Evolutionary conservation across 2,113 vertebrate species (phyloP).

Genomic region (Camelus bactrianus): DNA sequence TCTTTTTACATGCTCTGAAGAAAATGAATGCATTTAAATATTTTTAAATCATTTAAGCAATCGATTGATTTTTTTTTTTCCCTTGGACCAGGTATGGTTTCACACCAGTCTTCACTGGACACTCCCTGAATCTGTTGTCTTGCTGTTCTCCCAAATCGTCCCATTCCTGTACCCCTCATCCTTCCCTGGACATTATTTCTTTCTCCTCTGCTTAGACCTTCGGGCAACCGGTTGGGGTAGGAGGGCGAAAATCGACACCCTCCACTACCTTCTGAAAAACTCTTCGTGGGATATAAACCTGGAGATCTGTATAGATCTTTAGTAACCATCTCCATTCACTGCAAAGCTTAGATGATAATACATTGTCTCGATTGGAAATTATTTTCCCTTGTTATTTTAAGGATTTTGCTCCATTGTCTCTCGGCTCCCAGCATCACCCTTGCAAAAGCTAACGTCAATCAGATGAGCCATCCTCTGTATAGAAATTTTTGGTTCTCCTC

Average conservation of each 20-base stretch:
- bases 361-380: background rate
- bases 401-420: background rate
- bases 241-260: background rate
- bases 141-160: background rate
- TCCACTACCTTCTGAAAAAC: background rate
- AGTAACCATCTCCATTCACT: background rate
- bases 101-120: no score
- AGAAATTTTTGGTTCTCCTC: background rate
- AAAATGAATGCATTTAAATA: background rate
- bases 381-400: background rate
- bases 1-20: background rate
- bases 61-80: background rate
- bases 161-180: accelerated
- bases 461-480: background rate
- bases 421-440: background rate
- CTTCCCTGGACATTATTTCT: no score
- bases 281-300: background rate
- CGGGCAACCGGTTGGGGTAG: no score
- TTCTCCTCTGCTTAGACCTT: background rate
- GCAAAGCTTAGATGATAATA: background rate
- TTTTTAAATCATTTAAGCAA: background rate
- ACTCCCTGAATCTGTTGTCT: accelerated
- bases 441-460: background rate
- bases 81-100: background rate
- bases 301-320: background rate